These are phyloP conservation scores for Lasioglossum leucozonium DNA, from an alignment of 2,888 invertebrate species.

Conservation along the genomic window DNA sequence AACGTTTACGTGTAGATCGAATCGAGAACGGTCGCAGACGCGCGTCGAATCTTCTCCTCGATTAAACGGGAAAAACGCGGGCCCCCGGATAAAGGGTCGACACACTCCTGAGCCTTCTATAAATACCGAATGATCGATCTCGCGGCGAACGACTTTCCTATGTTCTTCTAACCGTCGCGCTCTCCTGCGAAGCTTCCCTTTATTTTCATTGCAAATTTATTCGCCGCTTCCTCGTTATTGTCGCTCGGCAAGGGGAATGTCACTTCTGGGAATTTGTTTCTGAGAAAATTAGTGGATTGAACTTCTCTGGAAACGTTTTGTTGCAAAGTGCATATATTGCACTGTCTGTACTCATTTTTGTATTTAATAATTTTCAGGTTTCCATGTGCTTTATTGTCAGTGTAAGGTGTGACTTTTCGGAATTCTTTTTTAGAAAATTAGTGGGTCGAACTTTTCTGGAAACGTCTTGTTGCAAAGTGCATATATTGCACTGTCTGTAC, in stretches of 20 bases:
- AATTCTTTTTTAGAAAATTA: too few species aligned
- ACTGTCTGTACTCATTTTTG: too few species aligned
- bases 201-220: neutral
- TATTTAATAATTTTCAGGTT: too few species aligned
- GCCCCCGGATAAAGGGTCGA: constrained; percentile 25
- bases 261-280: too few species aligned
- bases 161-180: neutral
- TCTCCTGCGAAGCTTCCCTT: neutral
- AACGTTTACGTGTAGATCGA: constrained; percentile 24
- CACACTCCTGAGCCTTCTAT: constrained; percentile 10
- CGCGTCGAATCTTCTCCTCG: constrained; percentile 24
- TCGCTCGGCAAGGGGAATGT: neutral
- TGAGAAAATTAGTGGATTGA: too few species aligned
- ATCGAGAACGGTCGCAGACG: constrained; percentile 22
- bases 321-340: too few species aligned
- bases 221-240: neutral
- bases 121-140: constrained; percentile 32
- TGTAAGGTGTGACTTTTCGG: too few species aligned
- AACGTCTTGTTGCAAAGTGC: too few species aligned
- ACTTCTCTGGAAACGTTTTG: too few species aligned
- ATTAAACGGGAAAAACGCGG: constrained; percentile 29
- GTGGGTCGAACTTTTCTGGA: too few species aligned
- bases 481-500: too few species aligned
- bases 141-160: neutral
- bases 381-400: too few species aligned